Conservation (phyloP, 2,113 vertebrate species). For the Numenius arquata region DNA sequence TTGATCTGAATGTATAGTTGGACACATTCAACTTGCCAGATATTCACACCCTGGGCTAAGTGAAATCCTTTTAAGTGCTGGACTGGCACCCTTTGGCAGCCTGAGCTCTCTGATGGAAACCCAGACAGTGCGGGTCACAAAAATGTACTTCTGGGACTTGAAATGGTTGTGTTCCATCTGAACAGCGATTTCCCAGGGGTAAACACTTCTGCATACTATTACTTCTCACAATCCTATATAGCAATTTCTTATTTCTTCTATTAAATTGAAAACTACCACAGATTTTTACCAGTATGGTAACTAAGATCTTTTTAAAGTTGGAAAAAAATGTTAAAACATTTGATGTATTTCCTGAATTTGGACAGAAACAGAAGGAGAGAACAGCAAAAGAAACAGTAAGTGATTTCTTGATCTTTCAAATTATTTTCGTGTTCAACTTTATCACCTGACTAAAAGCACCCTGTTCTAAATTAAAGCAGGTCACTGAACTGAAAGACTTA, state of each 20-base stretch:
- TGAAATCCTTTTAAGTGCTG: background rate
- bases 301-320: background rate
- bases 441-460: background rate
- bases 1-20: background rate
- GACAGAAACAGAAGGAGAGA: background rate
- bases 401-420: background rate
- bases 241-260: background rate
- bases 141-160: background rate
- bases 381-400: background rate
- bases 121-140: background rate
- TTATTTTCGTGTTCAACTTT: background rate
- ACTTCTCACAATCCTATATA: background rate
- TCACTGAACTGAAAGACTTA: background rate
- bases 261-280: background rate
- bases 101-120: background rate
- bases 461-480: background rate
- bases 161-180: background rate
- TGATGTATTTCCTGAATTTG: background rate
- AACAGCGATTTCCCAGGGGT: background rate
- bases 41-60: background rate
- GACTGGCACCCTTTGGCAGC: background rate
- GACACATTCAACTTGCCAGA: background rate
- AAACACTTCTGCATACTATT: background rate
- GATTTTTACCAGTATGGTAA: background rate
- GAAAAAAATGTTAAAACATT: background rate